phyloP scores from a whole-genome alignment of 2,888 invertebrate genomes.

The Zaprionus bogoriensis region DNA sequence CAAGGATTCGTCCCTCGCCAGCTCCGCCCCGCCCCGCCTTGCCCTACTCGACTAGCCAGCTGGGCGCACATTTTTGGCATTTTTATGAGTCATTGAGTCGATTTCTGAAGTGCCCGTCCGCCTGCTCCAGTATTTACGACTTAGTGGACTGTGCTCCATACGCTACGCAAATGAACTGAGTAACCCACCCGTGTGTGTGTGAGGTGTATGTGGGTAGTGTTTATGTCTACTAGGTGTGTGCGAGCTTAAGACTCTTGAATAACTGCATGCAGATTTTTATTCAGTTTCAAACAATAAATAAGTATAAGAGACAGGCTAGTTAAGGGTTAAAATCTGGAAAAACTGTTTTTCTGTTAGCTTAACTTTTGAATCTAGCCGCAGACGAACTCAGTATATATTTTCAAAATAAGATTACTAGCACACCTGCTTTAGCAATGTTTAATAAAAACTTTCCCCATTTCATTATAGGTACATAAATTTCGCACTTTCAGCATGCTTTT shows the following conservation, averaged over 20 bases:
- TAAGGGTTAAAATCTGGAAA: too few relatives aligned
- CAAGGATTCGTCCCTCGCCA: neutral
- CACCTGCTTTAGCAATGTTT: too few relatives aligned
- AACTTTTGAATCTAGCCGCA: too few relatives aligned
- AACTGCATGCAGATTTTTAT: constrained; percentile 19
- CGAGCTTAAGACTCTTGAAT: constrained; percentile 33
- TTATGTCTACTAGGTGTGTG: constrained; percentile 1
- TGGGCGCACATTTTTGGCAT: constrained; percentile 74
- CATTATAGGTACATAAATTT: too few relatives aligned
- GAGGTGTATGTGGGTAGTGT: neutral
- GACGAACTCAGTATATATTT: too few relatives aligned
- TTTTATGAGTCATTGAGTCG: constrained; percentile 77
- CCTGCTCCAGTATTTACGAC: constrained; percentile 45
- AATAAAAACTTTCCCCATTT: too few relatives aligned
- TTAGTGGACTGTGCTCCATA: constrained; percentile 26
- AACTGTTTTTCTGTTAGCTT: too few relatives aligned
- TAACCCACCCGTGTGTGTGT: neutral
- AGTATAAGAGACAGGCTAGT: too few relatives aligned
- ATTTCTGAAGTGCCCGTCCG: constrained; percentile 64
- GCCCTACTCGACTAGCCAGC: constrained; percentile 11
- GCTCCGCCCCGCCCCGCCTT: neutral
- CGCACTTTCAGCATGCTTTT: constrained; percentile 33
- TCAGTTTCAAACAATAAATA: constrained; percentile 12
- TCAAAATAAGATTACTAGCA: too few relatives aligned
- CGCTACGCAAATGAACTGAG: constrained; percentile 46